These are phyloP conservation scores for Diuraphis noxia DNA, from an alignment of 1,140 invertebrate genomes.

Conservation along the genomic window DNA sequence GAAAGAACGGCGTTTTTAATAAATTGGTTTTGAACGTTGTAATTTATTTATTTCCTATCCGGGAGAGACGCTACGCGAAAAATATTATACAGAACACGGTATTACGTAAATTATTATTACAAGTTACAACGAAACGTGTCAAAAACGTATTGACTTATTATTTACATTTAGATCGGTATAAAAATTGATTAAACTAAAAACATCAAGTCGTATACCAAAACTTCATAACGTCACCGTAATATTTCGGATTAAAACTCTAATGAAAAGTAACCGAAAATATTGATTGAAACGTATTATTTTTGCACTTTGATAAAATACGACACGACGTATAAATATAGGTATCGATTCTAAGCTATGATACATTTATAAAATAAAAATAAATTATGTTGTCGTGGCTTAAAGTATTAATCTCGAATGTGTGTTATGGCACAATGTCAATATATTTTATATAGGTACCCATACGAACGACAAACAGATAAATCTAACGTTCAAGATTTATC, in stretches of 20 bases:
- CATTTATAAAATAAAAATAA: background rate
- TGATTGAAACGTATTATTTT: background rate
- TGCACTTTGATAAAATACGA: background rate
- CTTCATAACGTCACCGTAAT: background rate
- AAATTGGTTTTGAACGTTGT: background rate
- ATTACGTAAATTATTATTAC: background rate
- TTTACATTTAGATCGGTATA: background rate
- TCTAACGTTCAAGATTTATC: background rate
- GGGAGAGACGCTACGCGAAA: background rate
- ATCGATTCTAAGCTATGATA: background rate
- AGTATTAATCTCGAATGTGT: background rate
- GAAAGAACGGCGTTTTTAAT: background rate
- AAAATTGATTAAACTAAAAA: background rate
- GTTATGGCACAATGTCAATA: conserved; percentile 8
- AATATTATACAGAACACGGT: background rate
- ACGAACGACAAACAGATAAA: background rate
- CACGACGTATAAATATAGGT: background rate
- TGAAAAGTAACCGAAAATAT: background rate
- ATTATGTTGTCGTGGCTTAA: background rate
- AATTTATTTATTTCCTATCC: background rate
- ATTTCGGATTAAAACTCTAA: background rate
- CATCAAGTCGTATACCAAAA: background rate
- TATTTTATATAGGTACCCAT: background rate
- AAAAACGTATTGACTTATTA: background rate
- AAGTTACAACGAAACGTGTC: background rate